Conservation (phyloP, 2,797 vertebrate genomes). For the Synanceia verrucosa region DNA sequence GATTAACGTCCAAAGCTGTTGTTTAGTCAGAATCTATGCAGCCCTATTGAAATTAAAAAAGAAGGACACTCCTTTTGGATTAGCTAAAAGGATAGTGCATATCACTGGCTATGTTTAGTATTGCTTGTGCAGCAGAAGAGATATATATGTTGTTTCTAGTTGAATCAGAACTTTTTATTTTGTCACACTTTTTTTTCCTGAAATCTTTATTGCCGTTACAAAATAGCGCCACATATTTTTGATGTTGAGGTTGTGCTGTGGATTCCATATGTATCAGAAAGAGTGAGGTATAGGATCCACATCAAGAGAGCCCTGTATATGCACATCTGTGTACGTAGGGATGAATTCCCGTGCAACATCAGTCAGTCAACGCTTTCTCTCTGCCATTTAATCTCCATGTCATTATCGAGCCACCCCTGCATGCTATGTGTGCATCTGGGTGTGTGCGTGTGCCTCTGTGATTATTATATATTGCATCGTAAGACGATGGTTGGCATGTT, state of each 20-base stretch:
- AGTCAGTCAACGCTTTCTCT: constrained; percentile 11
- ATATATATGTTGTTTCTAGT: neutral
- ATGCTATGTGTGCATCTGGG: neutral
- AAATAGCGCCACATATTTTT: constrained; percentile 31
- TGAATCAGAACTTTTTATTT: neutral
- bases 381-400: constrained; percentile 59
- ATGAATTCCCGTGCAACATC: constrained; percentile 35
- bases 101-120: neutral
- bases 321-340: neutral
- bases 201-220: constrained; percentile 2
- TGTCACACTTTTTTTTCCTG: neutral
- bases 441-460: constrained; percentile 9
- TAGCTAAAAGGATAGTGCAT: neutral
- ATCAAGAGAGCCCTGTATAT: neutral
- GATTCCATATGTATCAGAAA: constrained; percentile 22
- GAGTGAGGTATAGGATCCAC: neutral
- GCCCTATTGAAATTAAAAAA: neutral
- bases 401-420: constrained; percentile 37
- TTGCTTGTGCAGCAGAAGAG: neutral
- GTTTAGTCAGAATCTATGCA: neutral
- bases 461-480: constrained; percentile 46
- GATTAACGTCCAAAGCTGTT: neutral
- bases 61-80: neutral
- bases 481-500: constrained; percentile 25
- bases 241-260: constrained; percentile 1